Conservation (phyloP, 2,888 invertebrate genomes). For the Lepidonotus clava region DNA sequence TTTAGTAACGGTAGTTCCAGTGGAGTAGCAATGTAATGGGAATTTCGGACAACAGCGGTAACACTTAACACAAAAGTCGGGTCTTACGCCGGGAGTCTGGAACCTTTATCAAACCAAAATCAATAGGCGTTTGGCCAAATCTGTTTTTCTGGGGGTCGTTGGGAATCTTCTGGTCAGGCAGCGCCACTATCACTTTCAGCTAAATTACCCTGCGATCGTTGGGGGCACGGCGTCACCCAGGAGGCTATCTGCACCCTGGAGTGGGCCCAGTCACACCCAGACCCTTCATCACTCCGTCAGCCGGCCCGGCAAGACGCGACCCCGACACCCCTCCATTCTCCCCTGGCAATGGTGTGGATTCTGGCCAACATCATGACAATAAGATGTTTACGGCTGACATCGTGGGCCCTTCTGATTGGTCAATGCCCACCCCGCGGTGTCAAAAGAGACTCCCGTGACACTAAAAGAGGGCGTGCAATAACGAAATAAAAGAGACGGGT, state of each 20-base stretch:
- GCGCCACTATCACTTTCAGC: conserved; percentile 42
- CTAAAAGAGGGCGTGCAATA: conserved; percentile 40
- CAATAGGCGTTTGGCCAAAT: conserved; percentile 48
- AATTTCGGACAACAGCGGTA: neutral
- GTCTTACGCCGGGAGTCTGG: conserved; percentile 11
- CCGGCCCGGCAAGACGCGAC: neutral
- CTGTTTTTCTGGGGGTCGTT: neutral
- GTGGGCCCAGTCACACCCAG: conserved; percentile 28
- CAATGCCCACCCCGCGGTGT: conserved; percentile 39
- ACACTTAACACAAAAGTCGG: neutral
- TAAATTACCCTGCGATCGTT: conserved; percentile 39
- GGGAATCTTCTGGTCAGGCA: conserved; percentile 37
- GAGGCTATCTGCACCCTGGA: conserved; percentile 30
- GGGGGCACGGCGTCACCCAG: conserved; percentile 43
- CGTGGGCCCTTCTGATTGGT: conserved; percentile 39
- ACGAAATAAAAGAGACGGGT: conserved; percentile 39
- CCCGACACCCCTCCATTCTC: conserved; percentile 42
- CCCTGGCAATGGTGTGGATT: conserved; percentile 24
- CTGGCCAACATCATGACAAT: conserved; percentile 46
- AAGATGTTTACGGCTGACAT: conserved; percentile 46
- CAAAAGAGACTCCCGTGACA: conserved; percentile 36
- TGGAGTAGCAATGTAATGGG: too few species aligned
- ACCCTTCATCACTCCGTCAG: conserved; percentile 41
- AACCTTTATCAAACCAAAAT: conserved; percentile 39
- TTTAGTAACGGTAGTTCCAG: too few species aligned